Conservation (phyloP, 2,888 invertebrate species). For the Acronicta aceris region DNA sequence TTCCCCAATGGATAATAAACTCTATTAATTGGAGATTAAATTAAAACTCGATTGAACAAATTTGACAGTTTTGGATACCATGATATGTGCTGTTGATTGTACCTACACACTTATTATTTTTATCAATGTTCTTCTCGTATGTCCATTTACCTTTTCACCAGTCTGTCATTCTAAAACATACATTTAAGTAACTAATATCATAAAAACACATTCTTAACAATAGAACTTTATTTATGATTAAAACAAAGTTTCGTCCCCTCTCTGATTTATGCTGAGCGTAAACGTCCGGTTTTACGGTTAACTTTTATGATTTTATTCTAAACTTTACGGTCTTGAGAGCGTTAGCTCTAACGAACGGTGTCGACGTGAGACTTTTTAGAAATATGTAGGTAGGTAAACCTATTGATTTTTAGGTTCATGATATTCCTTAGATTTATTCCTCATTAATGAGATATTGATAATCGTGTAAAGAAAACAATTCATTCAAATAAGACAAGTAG, state of each 20-base stretch:
- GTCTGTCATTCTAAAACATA: not conserved
- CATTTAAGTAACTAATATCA: constrained; percentile 7
- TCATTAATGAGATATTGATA: no score
- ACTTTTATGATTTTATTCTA: constrained; percentile 56
- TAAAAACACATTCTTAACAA: constrained; percentile 15
- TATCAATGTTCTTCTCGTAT: no score
- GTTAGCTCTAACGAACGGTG: constrained; percentile 35
- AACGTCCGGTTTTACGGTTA: constrained; percentile 51
- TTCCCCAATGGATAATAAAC: no score
- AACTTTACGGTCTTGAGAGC: constrained; percentile 52
- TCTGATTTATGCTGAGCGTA: constrained; percentile 54
- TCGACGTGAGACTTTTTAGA: constrained; percentile 47
- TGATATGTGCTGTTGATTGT: no score
- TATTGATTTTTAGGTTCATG: not conserved
- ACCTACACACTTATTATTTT: no score
- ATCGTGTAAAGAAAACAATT: no score
- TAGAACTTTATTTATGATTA: constrained; percentile 53
- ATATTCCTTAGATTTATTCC: no score
- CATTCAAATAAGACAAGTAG: no score
- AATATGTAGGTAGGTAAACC: no score
- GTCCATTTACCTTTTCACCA: not conserved
- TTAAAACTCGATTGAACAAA: no score
- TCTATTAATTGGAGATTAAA: no score
- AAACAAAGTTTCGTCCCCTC: constrained; percentile 51
- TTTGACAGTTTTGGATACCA: no score